Base-by-base conservation (phyloP, 2,113 vertebrate species). In the Steatornis caripensis region DNA sequence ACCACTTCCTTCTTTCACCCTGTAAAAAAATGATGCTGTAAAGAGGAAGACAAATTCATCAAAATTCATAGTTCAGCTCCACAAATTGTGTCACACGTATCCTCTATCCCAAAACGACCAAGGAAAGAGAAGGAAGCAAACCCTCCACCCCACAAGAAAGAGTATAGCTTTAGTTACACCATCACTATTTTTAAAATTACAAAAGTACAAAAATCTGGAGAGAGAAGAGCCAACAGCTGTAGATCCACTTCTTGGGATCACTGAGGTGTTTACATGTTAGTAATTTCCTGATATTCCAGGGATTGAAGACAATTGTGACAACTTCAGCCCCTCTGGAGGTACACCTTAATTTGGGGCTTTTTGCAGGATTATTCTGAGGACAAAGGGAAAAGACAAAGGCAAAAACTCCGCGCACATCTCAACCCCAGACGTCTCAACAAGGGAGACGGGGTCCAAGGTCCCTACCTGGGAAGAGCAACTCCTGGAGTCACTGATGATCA, bases 1-100 rank as follows among this genome's bases (percentile, higher is more conserved):
- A 93, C 96, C 97, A 94, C 96, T 98, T 98, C 97, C 97, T 95
- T 68, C 69, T 97, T 89, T 89, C 24, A 49, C 54, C 12, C 55
- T 78, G 34, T 60, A 72, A 81, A 84, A 92, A 83, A 12, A 5
- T 49, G 13, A 66, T 3, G 4, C 76, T 85, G 23, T 77, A 61
- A 92, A 91, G 51, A 66, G 34, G 18, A 75, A 11, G 34, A 49
- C n/a, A 70, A 87, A 66, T 12, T 7, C n/a, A 65, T 10, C 30
- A 15, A 68, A 91, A 15, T 64, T 69, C 66, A 89, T 2, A 19
- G 22, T 55, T 79, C 1, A 1, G 43, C 45, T 70, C 22, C 34
- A 61, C 36, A 64, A 75, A 84, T 6, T 79, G 24, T 48, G 19
- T 54, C 29, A 43, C 1, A 0, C 11, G 46, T 69, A 65, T 57